Percentiles rank a stretch among this genome's conserved stretches.
These are phyloP conservation scores for Xenops minutus DNA, from an alignment of 2,797 vertebrate species.

Conservation along the genomic window DNA sequence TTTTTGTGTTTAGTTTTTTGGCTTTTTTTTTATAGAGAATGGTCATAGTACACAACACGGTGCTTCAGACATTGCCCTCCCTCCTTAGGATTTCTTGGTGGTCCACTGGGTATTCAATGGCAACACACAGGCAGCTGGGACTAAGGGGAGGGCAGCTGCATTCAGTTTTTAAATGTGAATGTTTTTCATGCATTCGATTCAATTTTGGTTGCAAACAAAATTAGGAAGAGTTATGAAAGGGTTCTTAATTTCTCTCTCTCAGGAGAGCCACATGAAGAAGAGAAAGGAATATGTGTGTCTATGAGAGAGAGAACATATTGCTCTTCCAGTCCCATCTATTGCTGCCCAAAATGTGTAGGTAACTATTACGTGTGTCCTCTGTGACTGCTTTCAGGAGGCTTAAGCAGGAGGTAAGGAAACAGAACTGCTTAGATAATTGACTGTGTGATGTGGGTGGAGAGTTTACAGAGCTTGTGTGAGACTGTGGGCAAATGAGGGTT, in stretches of 20 bases:
- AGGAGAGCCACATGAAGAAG: not conserved
- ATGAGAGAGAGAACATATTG: not conserved
- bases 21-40: not conserved
- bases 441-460: not conserved
- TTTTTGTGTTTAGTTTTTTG: not conserved
- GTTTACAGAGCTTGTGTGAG: not conserved
- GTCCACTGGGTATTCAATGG: not conserved
- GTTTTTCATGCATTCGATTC: not conserved
- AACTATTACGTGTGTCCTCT: not conserved
- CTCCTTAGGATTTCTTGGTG: not conserved
- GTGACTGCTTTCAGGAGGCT: not conserved
- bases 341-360: not conserved
- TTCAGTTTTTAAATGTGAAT: not conserved
- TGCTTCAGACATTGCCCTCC: not conserved
- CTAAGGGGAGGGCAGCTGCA: not conserved
- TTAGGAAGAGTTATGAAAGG: not conserved
- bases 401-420: not conserved
- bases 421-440: not conserved
- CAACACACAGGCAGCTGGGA: not conserved
- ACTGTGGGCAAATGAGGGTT: not conserved
- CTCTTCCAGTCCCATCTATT: not conserved
- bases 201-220: not conserved
- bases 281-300: not conserved
- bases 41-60: rapidly evolving
- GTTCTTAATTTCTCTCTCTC: not conserved